Evolutionary conservation across 2,797 vertebrate species (phyloP).

Genomic region (Tapera naevia): DNA sequence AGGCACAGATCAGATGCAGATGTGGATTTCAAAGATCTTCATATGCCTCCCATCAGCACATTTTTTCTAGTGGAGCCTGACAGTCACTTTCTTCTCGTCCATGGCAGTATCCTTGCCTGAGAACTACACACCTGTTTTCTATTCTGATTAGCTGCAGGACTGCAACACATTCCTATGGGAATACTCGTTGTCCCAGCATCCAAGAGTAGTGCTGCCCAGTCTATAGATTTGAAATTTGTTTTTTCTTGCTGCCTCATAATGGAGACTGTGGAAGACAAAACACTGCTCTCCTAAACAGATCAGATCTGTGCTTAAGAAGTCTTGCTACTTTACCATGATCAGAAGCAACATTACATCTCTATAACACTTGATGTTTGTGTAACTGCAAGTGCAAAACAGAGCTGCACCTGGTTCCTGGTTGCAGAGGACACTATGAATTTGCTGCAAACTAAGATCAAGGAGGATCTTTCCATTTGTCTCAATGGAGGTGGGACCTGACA

Average conservation of each 20-base stretch:
- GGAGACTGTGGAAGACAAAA: background rate
- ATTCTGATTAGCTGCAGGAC: background rate
- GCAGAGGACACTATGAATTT: background rate
- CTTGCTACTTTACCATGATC: background rate
- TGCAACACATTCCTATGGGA: background rate
- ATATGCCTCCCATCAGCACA: background rate
- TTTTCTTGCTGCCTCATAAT: background rate
- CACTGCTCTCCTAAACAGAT: background rate
- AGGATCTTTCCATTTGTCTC: background rate
- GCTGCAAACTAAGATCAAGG: background rate
- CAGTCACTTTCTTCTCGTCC: background rate
- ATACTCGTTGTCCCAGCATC: background rate
- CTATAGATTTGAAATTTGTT: background rate
- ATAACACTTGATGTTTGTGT: background rate
- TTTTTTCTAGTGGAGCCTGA: background rate
- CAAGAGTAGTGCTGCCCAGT: background rate
- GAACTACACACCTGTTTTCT: background rate
- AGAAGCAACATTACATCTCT: background rate
- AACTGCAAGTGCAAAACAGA: background rate
- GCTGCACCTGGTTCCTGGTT: background rate
- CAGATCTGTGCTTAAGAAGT: background rate
- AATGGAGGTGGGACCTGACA: background rate
- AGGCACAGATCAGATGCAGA: background rate
- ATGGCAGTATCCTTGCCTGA: background rate
- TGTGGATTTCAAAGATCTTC: background rate